phyloP scores from a whole-genome alignment of 2,797 vertebrate genomes.

The Nothura maculosa region DNA sequence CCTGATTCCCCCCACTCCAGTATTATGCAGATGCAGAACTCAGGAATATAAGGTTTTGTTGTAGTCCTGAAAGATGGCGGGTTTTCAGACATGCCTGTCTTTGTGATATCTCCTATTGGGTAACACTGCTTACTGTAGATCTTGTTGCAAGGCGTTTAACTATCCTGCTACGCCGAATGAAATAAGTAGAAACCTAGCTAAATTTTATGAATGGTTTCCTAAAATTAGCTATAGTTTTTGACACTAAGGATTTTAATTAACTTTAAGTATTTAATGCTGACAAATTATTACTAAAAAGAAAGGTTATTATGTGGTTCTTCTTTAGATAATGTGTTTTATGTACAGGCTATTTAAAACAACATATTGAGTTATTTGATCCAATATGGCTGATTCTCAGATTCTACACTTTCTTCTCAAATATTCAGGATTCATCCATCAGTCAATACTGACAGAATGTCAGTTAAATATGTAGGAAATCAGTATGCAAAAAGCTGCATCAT shows the following conservation, averaged over 20 bases:
- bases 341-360: not conserved
- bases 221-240: not conserved
- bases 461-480: not conserved
- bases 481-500: not conserved
- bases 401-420: not conserved
- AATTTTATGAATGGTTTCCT: not conserved
- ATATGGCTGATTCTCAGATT: not conserved
- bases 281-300: not conserved
- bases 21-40: not conserved
- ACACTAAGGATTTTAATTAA: not conserved
- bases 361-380: not conserved
- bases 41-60: not conserved
- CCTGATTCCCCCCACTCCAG: too few relatives aligned
- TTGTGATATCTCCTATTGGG: not conserved
- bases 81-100: not conserved
- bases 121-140: not conserved
- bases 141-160: not conserved
- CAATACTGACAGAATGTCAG: not conserved
- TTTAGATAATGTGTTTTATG: not conserved
- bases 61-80: too few relatives aligned
- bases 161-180: not conserved
- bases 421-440: not conserved
- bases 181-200: not conserved
- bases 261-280: not conserved
- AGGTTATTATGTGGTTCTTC: not conserved